phyloP scores from a whole-genome alignment of 2,888 invertebrate genomes.

The Lasioglossum malachurum region DNA sequence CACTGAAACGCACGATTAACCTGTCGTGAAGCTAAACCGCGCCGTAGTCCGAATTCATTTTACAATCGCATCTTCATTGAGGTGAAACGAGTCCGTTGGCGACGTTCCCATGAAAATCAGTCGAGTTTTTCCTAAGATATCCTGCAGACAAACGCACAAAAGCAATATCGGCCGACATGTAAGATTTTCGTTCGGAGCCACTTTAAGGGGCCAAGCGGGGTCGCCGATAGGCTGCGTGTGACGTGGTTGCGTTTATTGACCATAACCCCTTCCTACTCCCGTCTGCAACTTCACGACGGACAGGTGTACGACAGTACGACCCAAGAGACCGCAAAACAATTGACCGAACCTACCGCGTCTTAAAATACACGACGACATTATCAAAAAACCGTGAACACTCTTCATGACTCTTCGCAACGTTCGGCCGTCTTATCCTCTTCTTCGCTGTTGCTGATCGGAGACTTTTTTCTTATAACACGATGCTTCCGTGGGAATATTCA shows the following conservation, averaged over 20 bases:
- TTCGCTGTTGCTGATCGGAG: neutral
- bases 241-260: slow-evolving; percentile 84
- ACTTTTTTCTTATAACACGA: slow-evolving; percentile 8
- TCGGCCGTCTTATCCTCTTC: slow-evolving; percentile 12
- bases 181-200: slow-evolving; percentile 82
- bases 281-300: slow-evolving; percentile 79
- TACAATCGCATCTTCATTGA: slow-evolving; percentile 58
- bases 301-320: slow-evolving; percentile 76
- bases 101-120: slow-evolving; percentile 36
- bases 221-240: slow-evolving; percentile 83
- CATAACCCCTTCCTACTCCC: slow-evolving; percentile 83
- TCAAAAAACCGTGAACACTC: neutral
- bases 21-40: slow-evolving; percentile 42
- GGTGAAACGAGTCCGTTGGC: slow-evolving; percentile 16
- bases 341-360: slow-evolving; percentile 66
- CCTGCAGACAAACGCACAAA: slow-evolving; percentile 76
- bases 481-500: slow-evolving; percentile 26
- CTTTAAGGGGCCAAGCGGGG: slow-evolving; percentile 82
- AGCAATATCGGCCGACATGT: slow-evolving; percentile 79
- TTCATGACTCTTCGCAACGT: neutral
- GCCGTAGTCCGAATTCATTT: slow-evolving; percentile 41
- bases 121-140: slow-evolving; percentile 67
- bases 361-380: slow-evolving; percentile 56
- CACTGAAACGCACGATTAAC: slow-evolving; percentile 73
- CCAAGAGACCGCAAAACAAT: slow-evolving; percentile 69